Percentiles rank a stretch among this genome's conserved stretches.
These are phyloP conservation scores for Mythimna pallens DNA, from an alignment of 2,888 invertebrate genomes.

Conservation along the genomic window DNA sequence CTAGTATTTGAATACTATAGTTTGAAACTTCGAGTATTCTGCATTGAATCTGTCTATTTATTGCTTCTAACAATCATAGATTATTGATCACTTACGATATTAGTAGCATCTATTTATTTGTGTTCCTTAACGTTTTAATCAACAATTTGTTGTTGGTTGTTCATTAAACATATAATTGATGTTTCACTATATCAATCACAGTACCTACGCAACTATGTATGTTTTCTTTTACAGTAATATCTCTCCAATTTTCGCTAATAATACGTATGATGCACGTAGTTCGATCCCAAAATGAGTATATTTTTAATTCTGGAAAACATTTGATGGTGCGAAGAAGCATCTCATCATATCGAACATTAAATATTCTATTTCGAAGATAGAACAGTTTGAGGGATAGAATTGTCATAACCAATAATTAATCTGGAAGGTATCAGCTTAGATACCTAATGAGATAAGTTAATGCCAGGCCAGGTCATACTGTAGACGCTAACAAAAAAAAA, in stretches of 20 bases:
- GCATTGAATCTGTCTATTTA: constrained; percentile 5
- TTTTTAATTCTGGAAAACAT: background rate
- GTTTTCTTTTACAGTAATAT: background rate
- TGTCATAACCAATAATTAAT: background rate
- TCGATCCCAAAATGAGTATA: background rate
- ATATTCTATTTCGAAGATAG: too few relatives aligned
- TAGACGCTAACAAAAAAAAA: too few relatives aligned
- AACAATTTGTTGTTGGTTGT: constrained; percentile 21
- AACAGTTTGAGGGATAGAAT: background rate
- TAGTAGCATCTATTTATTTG: background rate
- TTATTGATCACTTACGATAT: background rate
- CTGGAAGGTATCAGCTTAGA: background rate
- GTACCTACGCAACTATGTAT: background rate
- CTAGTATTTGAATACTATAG: background rate
- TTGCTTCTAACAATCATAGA: background rate
- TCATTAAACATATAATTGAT: constrained; percentile 6
- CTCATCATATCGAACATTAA: too few relatives aligned
- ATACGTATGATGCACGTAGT: background rate
- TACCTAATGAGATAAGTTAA: background rate
- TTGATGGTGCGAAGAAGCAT: background rate
- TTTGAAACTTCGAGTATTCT: background rate
- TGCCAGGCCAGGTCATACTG: too few relatives aligned
- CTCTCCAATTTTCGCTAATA: background rate
- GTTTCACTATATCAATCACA: background rate
- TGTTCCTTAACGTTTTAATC: constrained; percentile 16